Evolutionary conservation across 2,888 invertebrate species (phyloP), one percentile per base, ranked within the genome.

Genomic region (Lepidocyrtinus sp.): DNA sequence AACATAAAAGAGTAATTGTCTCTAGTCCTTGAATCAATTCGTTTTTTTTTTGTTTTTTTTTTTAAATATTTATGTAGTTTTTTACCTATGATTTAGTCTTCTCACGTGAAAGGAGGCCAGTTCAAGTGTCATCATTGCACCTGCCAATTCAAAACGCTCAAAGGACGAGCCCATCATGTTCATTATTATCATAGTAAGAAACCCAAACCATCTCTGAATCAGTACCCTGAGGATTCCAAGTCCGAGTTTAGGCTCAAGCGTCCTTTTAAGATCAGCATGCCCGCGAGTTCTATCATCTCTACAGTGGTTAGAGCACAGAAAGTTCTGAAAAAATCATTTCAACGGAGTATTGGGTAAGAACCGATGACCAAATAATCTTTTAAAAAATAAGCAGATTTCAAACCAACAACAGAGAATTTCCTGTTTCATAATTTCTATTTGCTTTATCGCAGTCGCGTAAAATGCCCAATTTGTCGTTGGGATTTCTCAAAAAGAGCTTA

Each of bases 71-170:
- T 55, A 55, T 55, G 55, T 2, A 55, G 17, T 17, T 55, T 9
- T 12, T n/a, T 55, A 12, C 17, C 17, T 5, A 15, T 55, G n/a
- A n/a, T 55, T 7, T n/a, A 55, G 55, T 7, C 15, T 2, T 55
- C 55, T 3, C 55, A 55, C 17, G 55, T 55, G n/a, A 17, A 9
- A 7, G 17, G 27, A 2, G 70, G 70, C 15, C 55, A 26, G 50
- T 61, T 61, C n/a, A 59, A 61, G 22, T 70, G 70, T 61, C 19
- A 19, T 2, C 12, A 19, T 19, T 70, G 70, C 36, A 7, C 27
- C 17, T 70, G 70, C 15, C 26, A 70, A 61, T 70, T 70, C 15
- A 1, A 15, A 9, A 24, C 27, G 7, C 17, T 55, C n/a, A 9
- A 17, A n/a, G 55, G 55, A n/a, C 55, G 9, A 3, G 2, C 7